Evolutionary conservation across 2,797 vertebrate genomes (phyloP), one percentile per base, ranked within the genome.

Genomic region (Lemur catta): DNA sequence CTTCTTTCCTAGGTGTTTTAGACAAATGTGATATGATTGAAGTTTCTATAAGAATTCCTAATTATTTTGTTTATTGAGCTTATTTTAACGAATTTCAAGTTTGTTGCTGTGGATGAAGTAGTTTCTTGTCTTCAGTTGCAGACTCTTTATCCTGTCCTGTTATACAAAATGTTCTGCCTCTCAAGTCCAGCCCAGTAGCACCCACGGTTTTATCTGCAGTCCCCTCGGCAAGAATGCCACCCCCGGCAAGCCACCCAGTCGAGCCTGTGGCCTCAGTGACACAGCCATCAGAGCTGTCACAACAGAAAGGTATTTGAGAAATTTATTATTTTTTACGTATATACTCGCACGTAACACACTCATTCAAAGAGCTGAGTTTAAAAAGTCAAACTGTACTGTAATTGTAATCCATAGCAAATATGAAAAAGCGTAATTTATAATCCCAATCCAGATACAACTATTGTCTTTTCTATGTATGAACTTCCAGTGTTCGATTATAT

Each of bases 241-340:
- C 98, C 93, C 79, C 97, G 93, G 84, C 96, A 74, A 95, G 93
- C 89, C 98, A 97, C 91, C 93, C 98, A 33, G 69, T 84, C 7
- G 97, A 98, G 38, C 92, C 98, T 80, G 84, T 93, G 55, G 84
- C 98, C 11, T 97, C 98, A 28, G 79, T 87, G 65, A 17, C 97
- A 2, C 98, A 96, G 76, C 93, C 97, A 5, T 93, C 97, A 12
- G 98, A 97, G 94, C 96, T 93, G 35, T 87, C 72, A 48, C 97
- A 90, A 96, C 98, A 59, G 72, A 98, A 98, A 99, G 98, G 98
- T 99, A 98, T 92, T 96, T 30, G 55, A 75, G 57, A 59, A 50
- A 41, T 41, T n/a, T 14, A 1, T 86, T 72, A 7, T 11, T 55
- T 22, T 78, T 4, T 18, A 24, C 0, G 20, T 17, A 22, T 6